A percentile compares a stretch with the other conserved stretches of the same genome.
Conservation (phyloP, 2,888 invertebrate genomes). For the Neocrepidodera transversa region DNA sequence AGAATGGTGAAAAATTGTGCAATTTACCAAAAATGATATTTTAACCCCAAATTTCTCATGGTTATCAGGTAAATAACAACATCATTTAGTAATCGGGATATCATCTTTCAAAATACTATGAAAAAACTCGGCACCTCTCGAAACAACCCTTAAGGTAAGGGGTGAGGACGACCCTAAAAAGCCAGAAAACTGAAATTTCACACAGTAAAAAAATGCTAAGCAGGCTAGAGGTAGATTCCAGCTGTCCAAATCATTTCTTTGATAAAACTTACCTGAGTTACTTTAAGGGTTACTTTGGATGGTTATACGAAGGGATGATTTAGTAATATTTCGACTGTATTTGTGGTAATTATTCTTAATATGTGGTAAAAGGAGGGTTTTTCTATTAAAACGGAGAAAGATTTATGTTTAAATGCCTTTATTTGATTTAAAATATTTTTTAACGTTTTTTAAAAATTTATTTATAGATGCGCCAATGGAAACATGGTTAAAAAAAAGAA, state of each 20-base stretch:
- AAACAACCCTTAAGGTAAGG: constrained; percentile 49
- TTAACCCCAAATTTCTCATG: constrained; percentile 53
- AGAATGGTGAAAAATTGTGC: constrained; percentile 47
- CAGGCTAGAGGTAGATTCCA: constrained; percentile 39
- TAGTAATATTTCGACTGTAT: constrained; percentile 51
- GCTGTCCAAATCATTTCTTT: constrained; percentile 3
- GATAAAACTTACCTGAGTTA: not conserved
- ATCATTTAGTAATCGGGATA: constrained; percentile 57
- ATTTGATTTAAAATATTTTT: constrained; percentile 26
- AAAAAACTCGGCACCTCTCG: constrained; percentile 46
- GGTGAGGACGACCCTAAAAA: constrained; percentile 50
- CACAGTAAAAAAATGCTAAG: constrained; percentile 52
- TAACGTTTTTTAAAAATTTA: not conserved
- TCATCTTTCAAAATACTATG: constrained; percentile 55
- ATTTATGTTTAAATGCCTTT: constrained; percentile 28
- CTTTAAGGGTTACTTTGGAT: constrained; percentile 24
- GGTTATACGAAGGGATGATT: constrained; percentile 45
- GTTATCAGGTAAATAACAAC: constrained; percentile 50
- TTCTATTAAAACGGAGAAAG: constrained; percentile 26
- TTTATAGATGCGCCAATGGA: not conserved
- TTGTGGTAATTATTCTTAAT: constrained; percentile 59
- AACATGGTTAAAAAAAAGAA: constrained; percentile 7
- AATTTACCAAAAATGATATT: constrained; percentile 49
- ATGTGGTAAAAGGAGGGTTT: constrained; percentile 53
- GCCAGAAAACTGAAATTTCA: constrained; percentile 57